Base-by-base conservation (phyloP, 2,113 vertebrate species). In the Daboia siamensis region DNA sequence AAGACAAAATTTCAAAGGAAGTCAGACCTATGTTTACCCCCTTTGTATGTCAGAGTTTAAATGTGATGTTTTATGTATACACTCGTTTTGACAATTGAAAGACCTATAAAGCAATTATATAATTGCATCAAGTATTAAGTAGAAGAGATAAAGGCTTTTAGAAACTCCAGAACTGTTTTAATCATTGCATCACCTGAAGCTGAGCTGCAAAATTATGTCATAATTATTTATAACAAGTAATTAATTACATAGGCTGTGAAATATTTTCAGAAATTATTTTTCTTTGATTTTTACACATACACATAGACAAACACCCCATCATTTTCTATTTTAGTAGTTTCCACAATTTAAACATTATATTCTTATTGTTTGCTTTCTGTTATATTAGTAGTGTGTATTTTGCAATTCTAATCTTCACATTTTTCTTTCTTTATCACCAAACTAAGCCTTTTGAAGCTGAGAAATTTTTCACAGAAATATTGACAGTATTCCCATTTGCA, bases 371-470 rank as follows among this genome's bases (percentile, higher is more conserved):
- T 97, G 97, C 98, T 98, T 98, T 98, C 97, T 97, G 97, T 98
- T 98, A 97, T 96, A 97, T 98, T 97, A 97, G 98, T 98, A 98
- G 98, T 98, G 98, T 98, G 98, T 98, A 97, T 98, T 99, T 99
- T 99, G 98, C 99, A 99, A 99, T 99, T 98, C 98, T 99, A 99
- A 99, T 99, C 98, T 98, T 98, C 98, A 98, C 97, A 95, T 96
- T 97, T 98, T 98, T 97, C 98, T 98, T 97, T 98, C 98, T 98
- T 97, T 98, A 97, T 97, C 97, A 97, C 97, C 95, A 97, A 98
- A 98, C 98, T 96, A 98, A 98, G 98, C 96, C 98, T 98, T 99
- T 99, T 99, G 98, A 99, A 99, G 98, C 98, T 94, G 95, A 97
- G 97, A 98, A 97, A 98, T 98, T 99, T 99, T 98, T 99, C 98